These are phyloP conservation scores for Phylloscopus trochilus DNA, from an alignment of 2,113 vertebrate species.

Conservation along the genomic window DNA sequence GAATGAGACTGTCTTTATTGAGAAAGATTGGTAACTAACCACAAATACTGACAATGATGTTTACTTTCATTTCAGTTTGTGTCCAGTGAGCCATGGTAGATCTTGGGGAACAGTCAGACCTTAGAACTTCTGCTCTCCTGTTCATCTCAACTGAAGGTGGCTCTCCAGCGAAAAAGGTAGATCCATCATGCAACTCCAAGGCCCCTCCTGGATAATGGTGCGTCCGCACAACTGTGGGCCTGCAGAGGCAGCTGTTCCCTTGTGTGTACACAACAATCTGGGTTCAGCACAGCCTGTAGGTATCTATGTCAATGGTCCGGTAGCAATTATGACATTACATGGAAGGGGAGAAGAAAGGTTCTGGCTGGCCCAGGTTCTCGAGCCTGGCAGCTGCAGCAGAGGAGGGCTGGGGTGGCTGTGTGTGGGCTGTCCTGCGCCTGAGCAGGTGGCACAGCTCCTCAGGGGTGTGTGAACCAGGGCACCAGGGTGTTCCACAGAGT, in stretches of 20 bases:
- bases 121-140: not conserved
- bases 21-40: not conserved
- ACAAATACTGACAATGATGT: not conserved
- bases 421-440: not conserved
- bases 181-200: fast-evolving
- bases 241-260: not conserved
- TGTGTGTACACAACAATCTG: fast-evolving
- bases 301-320: not conserved
- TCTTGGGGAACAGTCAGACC: not conserved
- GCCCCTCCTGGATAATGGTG: not conserved
- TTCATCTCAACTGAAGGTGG: not conserved
- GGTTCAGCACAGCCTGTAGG: not conserved
- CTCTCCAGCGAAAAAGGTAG: not conserved
- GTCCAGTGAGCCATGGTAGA: not conserved
- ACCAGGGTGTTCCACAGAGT: too few relatives aligned
- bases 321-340: fast-evolving
- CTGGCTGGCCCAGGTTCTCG: not conserved
- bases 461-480: not conserved
- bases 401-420: not conserved
- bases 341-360: too few relatives aligned
- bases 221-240: not conserved
- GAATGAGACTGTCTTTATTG: not conserved
- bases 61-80: not conserved
- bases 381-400: not conserved
- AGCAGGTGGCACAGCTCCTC: not conserved